Evolutionary conservation across 2,888 invertebrate genomes (phyloP), one percentile per base, ranked within the genome.

Genomic region (Drosophila sordidapex): DNA sequence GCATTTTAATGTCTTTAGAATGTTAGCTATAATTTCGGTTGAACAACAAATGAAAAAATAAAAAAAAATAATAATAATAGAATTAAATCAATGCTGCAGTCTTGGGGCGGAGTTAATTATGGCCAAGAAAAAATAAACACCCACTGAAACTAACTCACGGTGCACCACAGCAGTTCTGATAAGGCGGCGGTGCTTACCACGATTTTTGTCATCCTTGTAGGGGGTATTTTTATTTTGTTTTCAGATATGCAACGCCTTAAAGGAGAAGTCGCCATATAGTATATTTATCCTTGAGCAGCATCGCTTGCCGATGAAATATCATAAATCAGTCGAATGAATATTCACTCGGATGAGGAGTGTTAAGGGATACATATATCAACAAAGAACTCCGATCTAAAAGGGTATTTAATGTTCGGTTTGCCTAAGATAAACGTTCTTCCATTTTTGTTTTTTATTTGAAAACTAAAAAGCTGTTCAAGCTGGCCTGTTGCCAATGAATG

Each of bases 1-100:
- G 84, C 68, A 59, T 64, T 70, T 87, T 87, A 89, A 89, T 89
- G 89, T 83, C 75, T 83, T 89, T 89, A 83, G 89, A 89, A 87
- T 74, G 87, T 67, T 56, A 54, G 54, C 67, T 72, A 69, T 73
- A 72, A 72, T 40, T 71, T 74, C 36, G 27, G 35, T 57, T 31
- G 54, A 51, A 21, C 57, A 25, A 7, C 46, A 21, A 46, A 15
- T 21, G 46, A 21, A 25, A 53, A 74, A 72, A 31, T 58, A 40
- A 27, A 66, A 49, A 43, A 29, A 38, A 57, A 59, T 27, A 27
- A 27, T 27, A 48, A 10, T 31, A 35, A 57, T 52, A 61, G n/a
- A 74, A 40, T 43, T 36, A 43, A 78, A 35, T 60, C 52, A 33
- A 64, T 35, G 59, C 40, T 46, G n/a, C 21, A 27, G 61, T 33